Percentiles rank a stretch among this genome's conserved stretches.
Conservation (phyloP, 1,140 invertebrate genomes). For the Kradibia gibbosae region DNA sequence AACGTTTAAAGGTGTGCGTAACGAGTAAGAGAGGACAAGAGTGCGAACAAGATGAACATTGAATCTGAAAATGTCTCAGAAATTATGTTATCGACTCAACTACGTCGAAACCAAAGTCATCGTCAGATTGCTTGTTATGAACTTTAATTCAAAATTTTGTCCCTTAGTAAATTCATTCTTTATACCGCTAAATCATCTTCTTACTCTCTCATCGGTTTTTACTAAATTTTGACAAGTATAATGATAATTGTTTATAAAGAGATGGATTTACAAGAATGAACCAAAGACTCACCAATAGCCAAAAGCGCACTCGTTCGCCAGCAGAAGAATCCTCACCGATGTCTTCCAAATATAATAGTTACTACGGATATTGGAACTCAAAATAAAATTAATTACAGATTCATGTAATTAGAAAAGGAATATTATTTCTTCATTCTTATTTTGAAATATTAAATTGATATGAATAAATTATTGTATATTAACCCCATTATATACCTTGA, state of each 20-base stretch:
- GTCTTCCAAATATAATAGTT: no score
- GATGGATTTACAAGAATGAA: neutral
- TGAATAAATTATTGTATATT: no score
- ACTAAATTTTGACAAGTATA: slow-evolving; percentile 13
- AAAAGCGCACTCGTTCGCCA: neutral
- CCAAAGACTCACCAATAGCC: neutral
- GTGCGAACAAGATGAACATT: slow-evolving; percentile 57
- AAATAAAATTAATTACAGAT: no score
- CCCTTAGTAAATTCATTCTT: slow-evolving; percentile 1
- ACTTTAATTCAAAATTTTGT: slow-evolving; percentile 65
- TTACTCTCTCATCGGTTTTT: neutral
- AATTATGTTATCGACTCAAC: slow-evolving; percentile 58
- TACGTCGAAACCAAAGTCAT: slow-evolving; percentile 54
- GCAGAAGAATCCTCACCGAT: no score
- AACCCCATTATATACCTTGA: no score
- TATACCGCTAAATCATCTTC: slow-evolving; percentile 31
- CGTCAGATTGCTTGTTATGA: slow-evolving; percentile 63
- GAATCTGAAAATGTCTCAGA: slow-evolving; percentile 65
- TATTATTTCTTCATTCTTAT: no score
- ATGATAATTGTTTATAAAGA: neutral
- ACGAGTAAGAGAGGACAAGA: neutral
- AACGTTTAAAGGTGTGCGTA: slow-evolving; percentile 57
- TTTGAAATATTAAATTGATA: no score
- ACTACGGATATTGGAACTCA: no score
- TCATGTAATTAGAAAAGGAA: no score